Evolutionary conservation across 2,797 vertebrate genomes (phyloP), one percentile per base, ranked within the genome.

Genomic region (Pangasius sanitwongsei): DNA sequence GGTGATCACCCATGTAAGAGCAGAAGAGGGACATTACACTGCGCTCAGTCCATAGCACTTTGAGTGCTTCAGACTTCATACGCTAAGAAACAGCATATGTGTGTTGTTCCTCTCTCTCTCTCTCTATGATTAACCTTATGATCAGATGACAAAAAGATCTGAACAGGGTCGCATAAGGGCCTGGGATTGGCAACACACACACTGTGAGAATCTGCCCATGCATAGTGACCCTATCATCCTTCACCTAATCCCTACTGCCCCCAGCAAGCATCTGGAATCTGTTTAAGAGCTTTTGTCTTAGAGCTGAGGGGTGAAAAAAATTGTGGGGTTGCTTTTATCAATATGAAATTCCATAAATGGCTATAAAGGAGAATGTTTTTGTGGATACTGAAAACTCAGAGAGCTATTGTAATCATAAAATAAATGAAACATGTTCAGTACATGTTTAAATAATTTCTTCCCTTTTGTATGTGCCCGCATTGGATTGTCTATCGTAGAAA

Each of bases 121-220:
- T 85, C 34, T 44, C 20, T 86, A 37, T 86, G 85, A 77, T 86
- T 86, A 84, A 34, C 67, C 80, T 48, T 87, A 81, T 87, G 85
- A 61, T 87, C 80, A 75, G 67, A 83, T 89, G 78, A 83, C 69
- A 65, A 82, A 75, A 86, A 89, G 88, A 86, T 89, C 88, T 86
- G 31, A 89, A 89, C 57, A 83, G 67, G 67, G 20, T 87, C 41
- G 18, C 69, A 67, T 41, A 70, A 70, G 28, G 75, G 75, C 83
- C 87, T 85, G 72, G 59, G 59, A 77, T 65, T 77, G 57, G 41
- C 55, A 67, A 85, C 41, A 80, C 9, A 83, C 53, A 75, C 57
- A 65, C 37, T 89, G 83, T 85, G 74, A 85, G 87, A 86, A 86
- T 85, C 61, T 69, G 83, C 37, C 48, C 48, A 85, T 88, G 34